Evolutionary conservation across 2,113 vertebrate genomes (phyloP).

Genomic region (Antennarius striatus): DNA sequence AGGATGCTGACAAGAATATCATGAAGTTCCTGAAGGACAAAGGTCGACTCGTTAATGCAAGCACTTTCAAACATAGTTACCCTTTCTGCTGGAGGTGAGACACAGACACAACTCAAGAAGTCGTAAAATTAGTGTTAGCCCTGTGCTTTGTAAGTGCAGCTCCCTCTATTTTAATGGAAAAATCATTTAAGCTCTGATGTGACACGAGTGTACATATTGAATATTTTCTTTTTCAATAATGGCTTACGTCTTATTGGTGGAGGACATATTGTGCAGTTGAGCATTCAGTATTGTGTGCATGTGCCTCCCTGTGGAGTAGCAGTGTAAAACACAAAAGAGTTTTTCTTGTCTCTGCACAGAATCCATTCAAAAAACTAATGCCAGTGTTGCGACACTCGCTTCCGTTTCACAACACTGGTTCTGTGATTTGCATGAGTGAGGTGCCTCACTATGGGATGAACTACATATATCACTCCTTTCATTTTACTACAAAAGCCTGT

Average conservation of each 20-base stretch:
- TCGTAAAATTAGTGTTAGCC: not conserved
- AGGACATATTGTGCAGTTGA: not conserved
- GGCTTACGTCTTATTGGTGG: not conserved
- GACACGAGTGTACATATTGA: not conserved
- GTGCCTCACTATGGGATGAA: too few species aligned
- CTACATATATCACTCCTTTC: too few species aligned
- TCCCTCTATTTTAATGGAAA: slow-evolving; percentile 3
- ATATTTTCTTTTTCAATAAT: slow-evolving; percentile 3
- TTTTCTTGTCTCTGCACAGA: too few species aligned
- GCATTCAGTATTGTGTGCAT: not conserved
- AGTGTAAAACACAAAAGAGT: not conserved
- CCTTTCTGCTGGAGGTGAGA: slow-evolving; percentile 98
- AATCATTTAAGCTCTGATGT: slow-evolving; percentile 2
- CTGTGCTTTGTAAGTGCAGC: not conserved
- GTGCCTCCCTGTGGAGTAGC: not conserved
- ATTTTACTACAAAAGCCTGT: too few species aligned
- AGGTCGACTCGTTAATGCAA: slow-evolving; percentile 84
- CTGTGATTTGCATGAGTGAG: too few species aligned
- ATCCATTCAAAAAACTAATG: too few species aligned
- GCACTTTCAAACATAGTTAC: slow-evolving; percentile 90
- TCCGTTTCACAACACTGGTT: too few species aligned
- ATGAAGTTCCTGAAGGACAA: slow-evolving; percentile 90
- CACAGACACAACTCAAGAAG: not conserved
- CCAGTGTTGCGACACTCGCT: too few species aligned
- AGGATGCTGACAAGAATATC: slow-evolving; percentile 97